These are phyloP conservation scores for Calephelis perditalis DNA, from an alignment of 2,888 invertebrate genomes.

Conservation along the genomic window DNA sequence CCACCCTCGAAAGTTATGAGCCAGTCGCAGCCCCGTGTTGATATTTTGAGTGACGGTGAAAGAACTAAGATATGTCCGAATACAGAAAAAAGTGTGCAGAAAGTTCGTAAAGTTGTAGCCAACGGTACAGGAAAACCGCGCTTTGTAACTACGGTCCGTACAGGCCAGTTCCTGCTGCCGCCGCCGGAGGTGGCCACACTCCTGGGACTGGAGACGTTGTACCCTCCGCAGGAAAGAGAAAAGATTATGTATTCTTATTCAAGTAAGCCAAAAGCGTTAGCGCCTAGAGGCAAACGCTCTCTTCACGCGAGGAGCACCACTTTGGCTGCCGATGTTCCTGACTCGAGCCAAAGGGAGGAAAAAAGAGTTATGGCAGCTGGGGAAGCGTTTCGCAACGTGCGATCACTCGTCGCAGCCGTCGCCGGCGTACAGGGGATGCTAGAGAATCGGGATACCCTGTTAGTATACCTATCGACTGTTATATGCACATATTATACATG, in stretches of 20 bases:
- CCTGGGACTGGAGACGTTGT: constrained; percentile 75
- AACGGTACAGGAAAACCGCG: constrained; percentile 68
- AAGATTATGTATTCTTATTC: constrained; percentile 81
- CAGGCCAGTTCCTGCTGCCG: constrained; percentile 87
- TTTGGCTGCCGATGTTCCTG: constrained; percentile 20
- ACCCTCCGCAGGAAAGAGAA: constrained; percentile 47
- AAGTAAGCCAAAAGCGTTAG: constrained; percentile 79
- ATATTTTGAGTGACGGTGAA: constrained; percentile 38
- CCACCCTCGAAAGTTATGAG: constrained; percentile 37
- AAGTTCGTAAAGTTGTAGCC: constrained; percentile 26
- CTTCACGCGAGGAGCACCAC: constrained; percentile 31
- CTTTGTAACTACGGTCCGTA: constrained; percentile 89
- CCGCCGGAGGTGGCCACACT: constrained; percentile 83
- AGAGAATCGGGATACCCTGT: constrained; percentile 31
- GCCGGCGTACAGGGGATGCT: constrained; percentile 44
- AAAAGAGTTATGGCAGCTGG: constrained; percentile 25
- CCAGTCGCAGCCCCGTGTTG: constrained; percentile 52
- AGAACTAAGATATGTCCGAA: constrained; percentile 37
- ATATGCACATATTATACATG: not conserved
- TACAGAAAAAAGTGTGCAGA: constrained; percentile 34
- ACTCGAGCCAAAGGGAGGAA: constrained; percentile 25
- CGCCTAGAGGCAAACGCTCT: constrained; percentile 40
- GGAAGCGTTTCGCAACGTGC: constrained; percentile 39
- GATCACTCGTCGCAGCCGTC: constrained; percentile 53
- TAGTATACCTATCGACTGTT: constrained; percentile 21